Percentiles rank a stretch among this genome's conserved stretches.
phyloP scores from a whole-genome alignment of 1,140 invertebrate genomes.

The Bradynema listronoti region DNA sequence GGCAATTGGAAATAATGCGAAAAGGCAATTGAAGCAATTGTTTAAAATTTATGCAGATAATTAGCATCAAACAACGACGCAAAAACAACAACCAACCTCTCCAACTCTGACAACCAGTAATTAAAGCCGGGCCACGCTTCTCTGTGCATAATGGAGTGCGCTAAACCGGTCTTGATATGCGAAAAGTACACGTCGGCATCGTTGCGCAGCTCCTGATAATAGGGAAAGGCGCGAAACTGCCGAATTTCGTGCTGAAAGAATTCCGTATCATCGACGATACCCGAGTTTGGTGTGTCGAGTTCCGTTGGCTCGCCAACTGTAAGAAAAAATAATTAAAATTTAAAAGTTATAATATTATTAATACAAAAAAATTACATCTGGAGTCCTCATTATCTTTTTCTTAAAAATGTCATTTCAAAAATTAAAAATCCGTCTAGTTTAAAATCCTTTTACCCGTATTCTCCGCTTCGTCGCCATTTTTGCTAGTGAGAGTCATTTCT shows the following conservation, averaged over 20 bases:
- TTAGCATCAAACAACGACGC: constrained; percentile 7
- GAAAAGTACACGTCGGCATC: constrained; percentile 32
- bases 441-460: no score
- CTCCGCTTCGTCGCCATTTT: not conserved
- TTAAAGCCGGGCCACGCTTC: constrained; percentile 60
- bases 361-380: not conserved
- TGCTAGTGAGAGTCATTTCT: not conserved
- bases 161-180: constrained; percentile 59
- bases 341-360: not conserved
- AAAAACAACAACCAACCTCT: constrained; percentile 53
- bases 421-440: no score
- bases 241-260: not conserved
- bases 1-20: no score
- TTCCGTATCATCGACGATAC: not conserved
- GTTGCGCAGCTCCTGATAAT: constrained; percentile 19
- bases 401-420: not conserved
- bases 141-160: constrained; percentile 58
- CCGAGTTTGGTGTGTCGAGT: not conserved
- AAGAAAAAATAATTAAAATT: not conserved
- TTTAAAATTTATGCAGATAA: constrained; percentile 1
- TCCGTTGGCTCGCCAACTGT: not conserved
- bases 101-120: constrained; percentile 60
- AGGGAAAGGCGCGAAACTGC: constrained; percentile 5
- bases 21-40: constrained; percentile 10
- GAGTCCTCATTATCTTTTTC: not conserved